Evolutionary conservation across 2,797 vertebrate species (phyloP).

Genomic region (Todus mexicanus): DNA sequence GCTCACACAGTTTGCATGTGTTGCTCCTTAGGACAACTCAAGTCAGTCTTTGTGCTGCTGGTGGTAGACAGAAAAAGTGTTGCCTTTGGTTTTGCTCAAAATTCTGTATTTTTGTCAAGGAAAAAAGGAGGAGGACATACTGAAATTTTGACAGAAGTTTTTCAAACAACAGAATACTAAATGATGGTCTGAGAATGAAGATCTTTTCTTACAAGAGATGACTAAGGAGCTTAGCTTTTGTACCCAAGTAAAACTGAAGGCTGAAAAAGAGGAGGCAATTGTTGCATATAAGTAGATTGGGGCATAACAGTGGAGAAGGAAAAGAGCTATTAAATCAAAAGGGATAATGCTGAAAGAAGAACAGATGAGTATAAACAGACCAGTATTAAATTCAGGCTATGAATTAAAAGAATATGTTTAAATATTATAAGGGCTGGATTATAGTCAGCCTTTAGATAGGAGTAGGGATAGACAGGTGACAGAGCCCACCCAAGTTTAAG

Average conservation of each 20-base stretch:
- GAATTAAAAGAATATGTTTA: background rate
- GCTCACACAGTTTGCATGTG: background rate
- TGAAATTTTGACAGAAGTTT: slow-evolving; percentile 6
- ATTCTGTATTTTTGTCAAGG: slow-evolving; percentile 29
- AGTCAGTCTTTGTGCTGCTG: background rate
- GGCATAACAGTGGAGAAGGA: background rate
- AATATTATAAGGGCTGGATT: background rate
- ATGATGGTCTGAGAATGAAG: slow-evolving; percentile 20
- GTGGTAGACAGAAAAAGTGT: background rate
- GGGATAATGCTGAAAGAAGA: background rate
- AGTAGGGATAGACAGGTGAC: background rate
- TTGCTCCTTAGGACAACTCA: background rate
- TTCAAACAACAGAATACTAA: slow-evolving; percentile 27
- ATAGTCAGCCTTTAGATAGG: background rate
- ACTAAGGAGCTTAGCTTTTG: slow-evolving; percentile 50
- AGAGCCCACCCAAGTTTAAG: background rate
- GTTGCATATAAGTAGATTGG: slow-evolving; percentile 12
- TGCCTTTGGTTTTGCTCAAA: background rate
- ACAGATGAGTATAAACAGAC: slow-evolving; percentile 11
- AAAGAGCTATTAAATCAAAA: slow-evolving; percentile 21
- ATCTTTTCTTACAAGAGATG: background rate
- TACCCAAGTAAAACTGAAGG: slow-evolving; percentile 12
- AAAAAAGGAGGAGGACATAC: background rate
- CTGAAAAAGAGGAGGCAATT: background rate
- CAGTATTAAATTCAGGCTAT: background rate